These are phyloP conservation scores for Cyaniris semiargus DNA, from an alignment of 2,888 invertebrate genomes.

Conservation along the genomic window DNA sequence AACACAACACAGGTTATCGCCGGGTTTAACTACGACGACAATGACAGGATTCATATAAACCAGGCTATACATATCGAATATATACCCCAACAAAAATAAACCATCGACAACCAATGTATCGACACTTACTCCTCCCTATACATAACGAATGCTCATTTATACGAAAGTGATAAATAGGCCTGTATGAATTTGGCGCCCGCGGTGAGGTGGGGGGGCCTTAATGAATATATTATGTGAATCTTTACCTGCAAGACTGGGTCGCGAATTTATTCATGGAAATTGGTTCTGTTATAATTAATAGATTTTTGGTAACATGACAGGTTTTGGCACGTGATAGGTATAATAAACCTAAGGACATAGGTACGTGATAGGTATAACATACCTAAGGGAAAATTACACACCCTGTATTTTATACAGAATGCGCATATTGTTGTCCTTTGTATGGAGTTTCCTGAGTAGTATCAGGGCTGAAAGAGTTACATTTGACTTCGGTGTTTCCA, in stretches of 20 bases:
- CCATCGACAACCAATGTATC: not conserved
- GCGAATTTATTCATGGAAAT: constrained; percentile 26
- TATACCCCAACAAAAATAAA: not conserved
- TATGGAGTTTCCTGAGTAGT: not conserved
- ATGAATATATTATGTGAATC: constrained; percentile 69
- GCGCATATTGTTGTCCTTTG: too few species aligned
- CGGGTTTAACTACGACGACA: too few species aligned
- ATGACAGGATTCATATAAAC: too few species aligned
- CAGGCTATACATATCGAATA: too few species aligned
- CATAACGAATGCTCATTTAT: constrained; percentile 58
- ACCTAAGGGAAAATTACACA: too few species aligned
- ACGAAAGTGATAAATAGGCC: constrained; percentile 72
- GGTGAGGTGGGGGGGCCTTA: constrained; percentile 46
- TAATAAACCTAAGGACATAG: too few species aligned
- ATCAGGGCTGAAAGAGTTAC: not conserved
- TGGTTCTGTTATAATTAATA: constrained; percentile 29
- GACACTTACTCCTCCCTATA: not conserved
- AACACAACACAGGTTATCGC: too few species aligned
- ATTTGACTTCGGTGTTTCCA: not conserved
- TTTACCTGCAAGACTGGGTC: constrained; percentile 47
- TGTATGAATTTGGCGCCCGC: constrained; percentile 54
- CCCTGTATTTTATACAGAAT: too few species aligned
- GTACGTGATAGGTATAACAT: not conserved
- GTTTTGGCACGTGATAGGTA: not conserved
- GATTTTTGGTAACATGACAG: constrained; percentile 31